Percentiles rank a stretch among this genome's conserved stretches.
Evolutionary conservation across 1,140 invertebrate genomes (phyloP).

Genomic region (Papilio glaucus): DNA sequence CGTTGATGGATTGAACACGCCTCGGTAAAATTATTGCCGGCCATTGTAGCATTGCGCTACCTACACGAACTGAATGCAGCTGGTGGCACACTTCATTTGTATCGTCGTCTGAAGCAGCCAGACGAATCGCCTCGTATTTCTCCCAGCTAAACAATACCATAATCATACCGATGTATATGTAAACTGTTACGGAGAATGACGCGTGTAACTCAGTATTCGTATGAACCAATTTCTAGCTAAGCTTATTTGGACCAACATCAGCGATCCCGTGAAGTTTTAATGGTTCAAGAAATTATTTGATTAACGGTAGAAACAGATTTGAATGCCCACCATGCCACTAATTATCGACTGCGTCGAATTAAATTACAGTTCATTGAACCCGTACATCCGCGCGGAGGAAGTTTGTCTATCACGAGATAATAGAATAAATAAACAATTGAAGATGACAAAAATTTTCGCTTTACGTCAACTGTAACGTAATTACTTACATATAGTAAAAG

Average conservation of each 20-base stretch:
- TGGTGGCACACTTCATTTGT: neutral
- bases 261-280: no score
- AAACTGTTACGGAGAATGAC: no score
- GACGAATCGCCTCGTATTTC: neutral
- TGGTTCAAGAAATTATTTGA: no score
- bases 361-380: constrained; percentile 12
- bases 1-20: constrained; percentile 23
- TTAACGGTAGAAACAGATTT: neutral
- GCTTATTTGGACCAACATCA: no score
- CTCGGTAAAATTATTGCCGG: constrained; percentile 5
- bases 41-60: neutral
- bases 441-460: no score
- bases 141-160: neutral
- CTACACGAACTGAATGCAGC: neutral
- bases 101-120: neutral
- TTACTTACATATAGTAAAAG: no score
- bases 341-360: neutral
- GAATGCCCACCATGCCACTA: neutral
- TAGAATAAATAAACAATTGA: constrained; percentile 23
- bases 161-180: no score
- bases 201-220: no score
- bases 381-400: constrained; percentile 1
- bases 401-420: constrained; percentile 14
- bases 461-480: no score
- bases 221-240: no score